Percentiles rank a stretch among this genome's conserved stretches.
phyloP scores from a whole-genome alignment of 2,113 vertebrate genomes.

The Acanthochromis polyacanthus region DNA sequence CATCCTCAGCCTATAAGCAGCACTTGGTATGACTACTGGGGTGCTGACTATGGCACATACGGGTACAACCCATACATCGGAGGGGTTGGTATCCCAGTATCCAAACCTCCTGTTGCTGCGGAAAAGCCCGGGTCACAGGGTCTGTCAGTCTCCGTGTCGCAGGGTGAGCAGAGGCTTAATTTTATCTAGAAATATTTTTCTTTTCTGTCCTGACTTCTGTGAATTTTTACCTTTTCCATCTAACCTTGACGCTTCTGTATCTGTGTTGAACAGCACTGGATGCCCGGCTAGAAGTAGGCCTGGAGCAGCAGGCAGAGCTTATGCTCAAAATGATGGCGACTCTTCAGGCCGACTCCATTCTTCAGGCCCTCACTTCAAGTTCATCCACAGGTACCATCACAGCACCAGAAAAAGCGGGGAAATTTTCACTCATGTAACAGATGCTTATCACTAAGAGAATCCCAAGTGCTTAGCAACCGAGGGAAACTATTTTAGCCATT shows the following conservation, averaged over 20 bases:
- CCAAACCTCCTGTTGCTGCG: conserved; percentile 90
- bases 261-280: conserved; percentile 88
- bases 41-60: conserved; percentile 96
- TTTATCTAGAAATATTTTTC: background rate
- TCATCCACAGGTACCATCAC: conserved; percentile 89
- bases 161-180: conserved; percentile 85
- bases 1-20: conserved; percentile 94
- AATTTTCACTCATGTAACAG: background rate
- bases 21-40: conserved; percentile 99
- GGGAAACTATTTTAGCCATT: no score
- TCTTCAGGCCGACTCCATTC: conserved; percentile 96
- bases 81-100: conserved; percentile 94
- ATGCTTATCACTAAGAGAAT: background rate
- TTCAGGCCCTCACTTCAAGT: conserved; percentile 95
- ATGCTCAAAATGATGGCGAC: conserved; percentile 99
- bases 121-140: conserved; percentile 96
- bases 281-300: conserved; percentile 95
- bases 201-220: background rate
- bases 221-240: background rate
- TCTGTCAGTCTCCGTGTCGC: conserved; percentile 95
- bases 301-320: conserved; percentile 98
- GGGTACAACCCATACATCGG: conserved; percentile 98
- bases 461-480: background rate
- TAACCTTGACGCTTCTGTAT: conserved; percentile 4
- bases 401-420: background rate